These are phyloP conservation scores for Galeruca laticollis DNA, from an alignment of 2,888 invertebrate species.

Conservation along the genomic window DNA sequence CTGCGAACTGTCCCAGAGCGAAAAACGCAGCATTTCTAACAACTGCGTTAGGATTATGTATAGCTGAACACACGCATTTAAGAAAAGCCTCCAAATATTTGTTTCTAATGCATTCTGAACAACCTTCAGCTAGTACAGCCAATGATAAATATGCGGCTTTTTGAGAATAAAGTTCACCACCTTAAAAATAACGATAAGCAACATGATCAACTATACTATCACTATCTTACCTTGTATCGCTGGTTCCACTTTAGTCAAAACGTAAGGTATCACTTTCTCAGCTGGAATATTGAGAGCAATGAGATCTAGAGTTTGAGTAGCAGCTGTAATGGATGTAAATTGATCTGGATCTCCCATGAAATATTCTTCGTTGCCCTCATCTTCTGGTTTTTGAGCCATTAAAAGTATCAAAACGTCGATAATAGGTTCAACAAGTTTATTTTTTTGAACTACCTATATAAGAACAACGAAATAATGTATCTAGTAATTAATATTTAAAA, in stretches of 20 bases:
- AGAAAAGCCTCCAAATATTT: slow-evolving; percentile 79
- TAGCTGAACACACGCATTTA: slow-evolving; percentile 78
- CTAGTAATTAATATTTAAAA: background rate
- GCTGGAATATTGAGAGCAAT: slow-evolving; percentile 82
- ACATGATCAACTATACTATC: background rate
- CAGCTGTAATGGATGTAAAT: slow-evolving; percentile 75
- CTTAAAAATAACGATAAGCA: slow-evolving; percentile 25
- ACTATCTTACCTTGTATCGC: slow-evolving; percentile 69
- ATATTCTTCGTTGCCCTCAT: slow-evolving; percentile 75
- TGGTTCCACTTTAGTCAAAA: slow-evolving; percentile 75
- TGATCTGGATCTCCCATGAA: slow-evolving; percentile 74
- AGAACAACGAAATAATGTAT: background rate
- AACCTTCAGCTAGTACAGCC: slow-evolving; percentile 83
- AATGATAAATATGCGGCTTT: slow-evolving; percentile 80
- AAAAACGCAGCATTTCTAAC: slow-evolving; percentile 83
- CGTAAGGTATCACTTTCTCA: slow-evolving; percentile 79
- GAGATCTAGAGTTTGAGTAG: slow-evolving; percentile 80
- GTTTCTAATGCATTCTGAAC: slow-evolving; percentile 78
- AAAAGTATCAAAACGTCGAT: slow-evolving; percentile 76
- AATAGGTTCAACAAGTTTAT: slow-evolving; percentile 78
- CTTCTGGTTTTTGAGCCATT: slow-evolving; percentile 74
- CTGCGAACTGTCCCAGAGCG: slow-evolving; percentile 84
- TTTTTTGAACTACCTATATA: slow-evolving; percentile 71
- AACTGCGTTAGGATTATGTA: slow-evolving; percentile 73
- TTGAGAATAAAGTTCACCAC: slow-evolving; percentile 71